A percentile compares a stretch with the other conserved stretches of the same genome.
phyloP scores from a whole-genome alignment of 2,797 vertebrate genomes.

The Ctenochaetus hawaiiensis region DNA sequence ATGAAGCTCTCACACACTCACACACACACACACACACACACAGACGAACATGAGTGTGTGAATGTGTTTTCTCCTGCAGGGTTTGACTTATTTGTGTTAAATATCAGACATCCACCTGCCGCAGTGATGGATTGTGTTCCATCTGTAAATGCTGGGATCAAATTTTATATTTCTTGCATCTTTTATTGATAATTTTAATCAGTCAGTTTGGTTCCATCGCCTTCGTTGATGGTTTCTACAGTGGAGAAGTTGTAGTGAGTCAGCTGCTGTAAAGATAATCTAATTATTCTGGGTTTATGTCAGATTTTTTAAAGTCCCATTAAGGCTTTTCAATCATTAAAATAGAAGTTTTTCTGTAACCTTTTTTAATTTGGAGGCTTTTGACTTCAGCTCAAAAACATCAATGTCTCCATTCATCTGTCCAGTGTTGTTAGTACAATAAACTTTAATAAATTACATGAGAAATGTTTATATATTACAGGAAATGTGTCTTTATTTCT shows the following conservation, averaged over 20 bases:
- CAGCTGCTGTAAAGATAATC: neutral
- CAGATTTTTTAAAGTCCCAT: neutral
- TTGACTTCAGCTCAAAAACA: neutral
- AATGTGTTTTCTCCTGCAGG: neutral
- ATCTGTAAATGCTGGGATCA: neutral
- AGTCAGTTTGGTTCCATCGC: neutral
- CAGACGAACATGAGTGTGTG: neutral
- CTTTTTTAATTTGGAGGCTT: neutral
- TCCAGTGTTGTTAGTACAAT: neutral
- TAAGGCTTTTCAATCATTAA: neutral
- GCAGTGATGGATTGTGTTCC: neutral
- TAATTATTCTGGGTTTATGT: neutral
- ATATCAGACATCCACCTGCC: slow-evolving; percentile 23
- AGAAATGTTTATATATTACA: no score
- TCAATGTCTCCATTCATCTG: neutral
- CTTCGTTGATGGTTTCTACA: neutral
- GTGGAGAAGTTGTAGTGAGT: neutral
- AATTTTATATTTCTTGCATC: neutral
- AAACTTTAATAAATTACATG: no score
- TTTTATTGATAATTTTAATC: slow-evolving; percentile 1
- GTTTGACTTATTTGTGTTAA: slow-evolving; percentile 12
- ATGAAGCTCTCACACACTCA: slow-evolving; percentile 1
- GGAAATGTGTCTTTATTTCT: no score
- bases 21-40: neutral
- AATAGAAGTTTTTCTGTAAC: neutral